Evolutionary conservation across 2,888 invertebrate species (phyloP), one percentile per base, ranked within the genome.

Genomic region (Andrena dorsata): DNA sequence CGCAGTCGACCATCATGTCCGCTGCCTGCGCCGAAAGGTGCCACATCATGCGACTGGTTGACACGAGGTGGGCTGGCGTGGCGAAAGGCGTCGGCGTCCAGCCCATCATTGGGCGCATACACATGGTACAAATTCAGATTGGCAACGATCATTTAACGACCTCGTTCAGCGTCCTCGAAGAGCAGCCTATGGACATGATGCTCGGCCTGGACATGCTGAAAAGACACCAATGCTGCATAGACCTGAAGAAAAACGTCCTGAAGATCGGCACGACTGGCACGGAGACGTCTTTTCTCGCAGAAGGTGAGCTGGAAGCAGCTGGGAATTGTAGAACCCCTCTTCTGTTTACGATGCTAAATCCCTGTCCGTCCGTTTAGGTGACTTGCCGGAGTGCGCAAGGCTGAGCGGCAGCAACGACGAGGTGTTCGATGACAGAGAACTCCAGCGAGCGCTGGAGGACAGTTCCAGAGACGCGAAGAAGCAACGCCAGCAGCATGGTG

Each of bases 1-100:
- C 99, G 70, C 99, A 99, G 95, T 98, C 98, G 49, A 99, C 99
- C 3, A 99, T 99, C 77, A 99, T 99, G 99, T 99, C 99, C 61
- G 97, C 98, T 80, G 96, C 96, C 0, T 99, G 99, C 94, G 99
- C 99, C 0, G 98, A 99, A 93, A 95, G 98, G 49, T 99, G 99
- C 94, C 97, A 98, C 92, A 98, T 98, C 74, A 98, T 97, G 96
- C 95, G 98, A 92, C 95, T 96, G 87, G 98, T 97, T 1, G 99
- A 99, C 92, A 96, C 96, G 0, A 96, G 96, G 95, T 99, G 99
- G 98, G 97, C 98, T 1, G 99, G 99, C 2, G 97, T 99, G 82
- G 99, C 99, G 0, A 98, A 98, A 94, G 99, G 99, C 72, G 99
- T 99, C 13, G 99, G 99, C 5, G 97, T 98, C 0, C 99, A 99